Evolutionary conservation across 2,113 vertebrate species (phyloP).

Genomic region (Grantiella picta): DNA sequence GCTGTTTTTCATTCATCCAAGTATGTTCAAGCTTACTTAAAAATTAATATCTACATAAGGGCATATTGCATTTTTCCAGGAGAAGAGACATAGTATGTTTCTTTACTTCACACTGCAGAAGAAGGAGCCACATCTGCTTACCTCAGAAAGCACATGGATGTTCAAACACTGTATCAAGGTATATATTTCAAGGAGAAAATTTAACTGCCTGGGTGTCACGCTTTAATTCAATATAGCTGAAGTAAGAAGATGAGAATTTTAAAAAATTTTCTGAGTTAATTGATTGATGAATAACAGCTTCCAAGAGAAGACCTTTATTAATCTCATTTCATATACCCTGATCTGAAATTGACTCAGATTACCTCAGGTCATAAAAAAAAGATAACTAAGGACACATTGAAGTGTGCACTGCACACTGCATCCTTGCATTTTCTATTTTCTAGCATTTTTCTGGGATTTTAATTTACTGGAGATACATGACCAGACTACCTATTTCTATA

Average conservation of each 20-base stretch:
- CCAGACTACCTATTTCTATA: neutral
- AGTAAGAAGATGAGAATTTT: slow-evolving; percentile 19
- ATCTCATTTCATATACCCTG: slow-evolving; percentile 15
- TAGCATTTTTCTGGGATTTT: slow-evolving; percentile 18
- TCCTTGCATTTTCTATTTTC: slow-evolving; percentile 14
- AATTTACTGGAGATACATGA: slow-evolving; percentile 22
- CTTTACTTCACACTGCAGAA: neutral
- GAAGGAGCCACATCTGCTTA: slow-evolving; percentile 41
- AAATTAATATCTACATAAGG: neutral
- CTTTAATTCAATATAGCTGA: slow-evolving; percentile 50
- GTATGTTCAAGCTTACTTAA: neutral
- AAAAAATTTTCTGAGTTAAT: neutral
- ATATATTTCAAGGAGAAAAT: slow-evolving; percentile 49
- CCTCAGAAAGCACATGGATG: slow-evolving; percentile 38
- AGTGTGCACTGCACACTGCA: neutral
- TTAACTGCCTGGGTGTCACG: slow-evolving; percentile 15
- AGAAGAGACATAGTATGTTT: neutral
- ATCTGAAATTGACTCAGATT: slow-evolving; percentile 25
- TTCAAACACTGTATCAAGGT: slow-evolving; percentile 17
- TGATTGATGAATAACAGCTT: slow-evolving; percentile 57
- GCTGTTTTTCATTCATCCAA: neutral
- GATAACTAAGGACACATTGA: slow-evolving; percentile 19
- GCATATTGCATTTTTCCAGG: neutral
- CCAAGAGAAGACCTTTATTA: slow-evolving; percentile 32
- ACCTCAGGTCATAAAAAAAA: slow-evolving; percentile 22